Evolutionary conservation across 2,888 invertebrate genomes (phyloP).

Genomic region (Pollenia labialis): DNA sequence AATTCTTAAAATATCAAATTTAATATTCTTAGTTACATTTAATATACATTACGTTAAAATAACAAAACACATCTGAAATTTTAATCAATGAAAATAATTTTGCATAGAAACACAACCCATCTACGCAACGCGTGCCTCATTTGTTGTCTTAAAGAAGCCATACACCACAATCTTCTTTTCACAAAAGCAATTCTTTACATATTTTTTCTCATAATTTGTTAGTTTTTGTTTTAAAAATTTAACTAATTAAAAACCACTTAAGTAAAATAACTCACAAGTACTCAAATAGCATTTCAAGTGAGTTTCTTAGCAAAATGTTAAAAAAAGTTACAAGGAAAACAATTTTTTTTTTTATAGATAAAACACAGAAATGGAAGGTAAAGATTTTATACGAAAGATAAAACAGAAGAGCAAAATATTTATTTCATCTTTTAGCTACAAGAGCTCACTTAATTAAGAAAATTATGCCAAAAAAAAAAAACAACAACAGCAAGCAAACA

Average conservation of each 20-base stretch:
- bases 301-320: constrained; percentile 35
- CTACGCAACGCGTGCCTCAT: background rate
- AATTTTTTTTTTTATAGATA: background rate
- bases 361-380: constrained; percentile 35
- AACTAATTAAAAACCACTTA: constrained; percentile 73
- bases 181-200: constrained; percentile 12
- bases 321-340: background rate
- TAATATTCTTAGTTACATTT: background rate
- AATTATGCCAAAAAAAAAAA: constrained; percentile 61
- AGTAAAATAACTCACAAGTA: constrained; percentile 67
- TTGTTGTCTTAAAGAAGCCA: constrained; percentile 8
- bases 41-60: background rate
- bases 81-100: background rate
- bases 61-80: background rate
- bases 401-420: constrained; percentile 15
- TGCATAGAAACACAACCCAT: background rate
- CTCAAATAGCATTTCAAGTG: constrained; percentile 58
- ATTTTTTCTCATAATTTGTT: background rate
- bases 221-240: constrained; percentile 38
- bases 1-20: background rate
- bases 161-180: constrained; percentile 33
- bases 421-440: constrained; percentile 25
- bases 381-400: background rate
- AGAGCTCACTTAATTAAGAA: constrained; percentile 70
- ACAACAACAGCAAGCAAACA: background rate